Evolutionary conservation across 2,797 vertebrate species (phyloP).

Genomic region (Peromyscus eremicus): DNA sequence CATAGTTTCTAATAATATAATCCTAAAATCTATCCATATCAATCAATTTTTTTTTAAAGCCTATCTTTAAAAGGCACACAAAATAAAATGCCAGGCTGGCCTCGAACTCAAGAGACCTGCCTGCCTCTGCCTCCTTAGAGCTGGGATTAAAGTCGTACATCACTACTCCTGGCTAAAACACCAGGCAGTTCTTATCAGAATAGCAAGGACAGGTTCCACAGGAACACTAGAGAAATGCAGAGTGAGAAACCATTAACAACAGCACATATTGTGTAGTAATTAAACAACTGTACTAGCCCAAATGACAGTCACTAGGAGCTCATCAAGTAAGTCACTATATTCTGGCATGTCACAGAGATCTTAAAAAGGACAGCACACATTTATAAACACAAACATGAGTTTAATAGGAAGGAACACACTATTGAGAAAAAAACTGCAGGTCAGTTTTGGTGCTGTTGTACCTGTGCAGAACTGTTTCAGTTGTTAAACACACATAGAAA

Average conservation of each 20-base stretch:
- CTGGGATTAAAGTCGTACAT: neutral
- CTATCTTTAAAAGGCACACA: slow-evolving; percentile 19
- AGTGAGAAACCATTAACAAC: neutral
- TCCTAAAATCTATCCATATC: neutral
- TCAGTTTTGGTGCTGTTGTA: neutral
- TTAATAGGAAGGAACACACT: neutral
- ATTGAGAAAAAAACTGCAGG: neutral
- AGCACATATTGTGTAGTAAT: neutral
- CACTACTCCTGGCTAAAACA: neutral
- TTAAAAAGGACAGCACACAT: slow-evolving; percentile 34
- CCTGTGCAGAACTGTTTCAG: neutral
- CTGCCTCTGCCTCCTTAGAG: neutral
- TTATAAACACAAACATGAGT: neutral
- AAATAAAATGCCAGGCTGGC: neutral
- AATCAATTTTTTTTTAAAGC: neutral
- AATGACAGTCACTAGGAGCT: slow-evolving; percentile 22
- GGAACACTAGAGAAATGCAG: neutral
- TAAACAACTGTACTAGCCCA: neutral
- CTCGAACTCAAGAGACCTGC: neutral
- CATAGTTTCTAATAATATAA: neutral
- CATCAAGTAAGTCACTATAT: neutral
- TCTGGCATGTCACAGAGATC: neutral
- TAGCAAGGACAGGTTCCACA: neutral
- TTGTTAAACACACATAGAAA: neutral
- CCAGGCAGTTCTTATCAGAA: neutral